These are phyloP conservation scores for Typhlomys cinereus DNA, from an alignment of 2,113 vertebrate species.

Conservation along the genomic window DNA sequence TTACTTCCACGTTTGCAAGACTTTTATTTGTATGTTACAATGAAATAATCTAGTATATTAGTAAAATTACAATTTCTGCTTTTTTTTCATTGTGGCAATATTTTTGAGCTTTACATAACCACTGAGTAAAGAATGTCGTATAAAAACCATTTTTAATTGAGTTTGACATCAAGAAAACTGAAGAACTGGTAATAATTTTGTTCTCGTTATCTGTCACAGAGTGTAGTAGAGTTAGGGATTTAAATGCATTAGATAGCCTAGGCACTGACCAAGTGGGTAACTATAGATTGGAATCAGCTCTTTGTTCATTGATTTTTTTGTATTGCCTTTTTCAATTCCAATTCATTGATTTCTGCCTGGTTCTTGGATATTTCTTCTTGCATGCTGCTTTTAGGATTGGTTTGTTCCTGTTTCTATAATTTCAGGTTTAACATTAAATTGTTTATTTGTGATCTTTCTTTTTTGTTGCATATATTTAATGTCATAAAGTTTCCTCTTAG, in stretches of 20 bases:
- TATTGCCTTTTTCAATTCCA: no score
- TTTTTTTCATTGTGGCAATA: neutral
- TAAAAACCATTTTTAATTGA: neutral
- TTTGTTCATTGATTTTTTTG: no score
- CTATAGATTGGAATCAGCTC: neutral
- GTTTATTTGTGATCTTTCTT: no score
- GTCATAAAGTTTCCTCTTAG: no score
- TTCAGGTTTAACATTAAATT: no score
- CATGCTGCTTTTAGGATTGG: no score
- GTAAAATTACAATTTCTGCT: neutral
- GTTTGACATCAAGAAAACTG: neutral
- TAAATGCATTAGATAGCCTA: neutral
- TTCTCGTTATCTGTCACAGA: neutral
- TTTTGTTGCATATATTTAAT: no score
- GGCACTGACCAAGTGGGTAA: neutral
- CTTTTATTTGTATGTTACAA: neutral
- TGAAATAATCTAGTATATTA: neutral
- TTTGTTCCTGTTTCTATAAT: no score
- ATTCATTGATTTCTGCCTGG: no score
- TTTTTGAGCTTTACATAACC: neutral
- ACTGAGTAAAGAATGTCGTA: neutral
- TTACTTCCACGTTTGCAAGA: neutral
- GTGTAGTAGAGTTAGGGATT: neutral
- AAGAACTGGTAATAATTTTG: neutral
- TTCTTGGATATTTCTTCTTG: no score